Base-by-base conservation (phyloP, 2,113 vertebrate species). In the Limnothrissa miodon region DNA sequence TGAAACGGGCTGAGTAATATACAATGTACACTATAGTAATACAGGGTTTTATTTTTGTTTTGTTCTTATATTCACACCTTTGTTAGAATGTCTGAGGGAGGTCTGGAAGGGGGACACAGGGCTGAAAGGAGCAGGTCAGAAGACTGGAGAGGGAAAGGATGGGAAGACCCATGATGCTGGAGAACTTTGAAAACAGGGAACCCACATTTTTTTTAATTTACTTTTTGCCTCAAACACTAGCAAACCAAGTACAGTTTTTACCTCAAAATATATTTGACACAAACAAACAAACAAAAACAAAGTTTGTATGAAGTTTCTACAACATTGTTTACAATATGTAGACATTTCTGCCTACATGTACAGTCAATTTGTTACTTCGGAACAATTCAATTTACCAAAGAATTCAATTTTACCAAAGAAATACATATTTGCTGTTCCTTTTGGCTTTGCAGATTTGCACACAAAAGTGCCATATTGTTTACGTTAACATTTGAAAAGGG, bases 71-170 rank as follows among this genome's bases (percentile, higher is more conserved):
- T n/a, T 84, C 19, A 39, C 19, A n/a, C 74, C 29, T 87, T 62
- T 48, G 80, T 39, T 89, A 96, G 96, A 92, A 33, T 96, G 96
- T 91, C 92, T 96, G 1, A 90, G 87, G 21, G 95, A 96, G 93
- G 91, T 90, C 53, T 96, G 95, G 96, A 96, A 94, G 85, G 94
- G 91, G 53, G 93, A 94, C 83, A 0, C 81, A 51, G 94, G 93
- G 21, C 86, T 80, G 2, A 88, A 91, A 81, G 87, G 39, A 85
- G 90, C 39, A 19, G 82, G 84, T 13, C 78, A 81, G 84, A 91
- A 85, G 78, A 86, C 5, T 66, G 21, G 33, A 5, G 45, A 83
- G n/a, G 36, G 7, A 5, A 82, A 87, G 13, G 80, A 84, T 82
- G 56, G 19, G 48, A 85, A 79, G 53, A 79, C 78, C 0, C 95